Base-by-base conservation (phyloP, 2,113 vertebrate species). In the Strigops habroptila region DNA sequence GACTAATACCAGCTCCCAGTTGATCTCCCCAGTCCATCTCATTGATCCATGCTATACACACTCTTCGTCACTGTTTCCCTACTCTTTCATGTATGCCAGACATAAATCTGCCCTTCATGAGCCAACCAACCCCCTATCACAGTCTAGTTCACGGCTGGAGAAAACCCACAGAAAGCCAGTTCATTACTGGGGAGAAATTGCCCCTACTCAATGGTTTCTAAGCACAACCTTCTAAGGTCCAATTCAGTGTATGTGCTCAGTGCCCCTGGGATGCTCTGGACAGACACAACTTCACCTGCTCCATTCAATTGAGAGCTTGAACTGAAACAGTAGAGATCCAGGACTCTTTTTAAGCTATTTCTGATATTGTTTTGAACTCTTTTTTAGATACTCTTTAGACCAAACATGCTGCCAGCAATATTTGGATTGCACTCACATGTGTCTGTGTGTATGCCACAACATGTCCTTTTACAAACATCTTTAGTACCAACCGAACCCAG, bases 221-320 rank as follows among this genome's bases (percentile, higher is more conserved):
- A 82, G 39, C 31, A 30, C n/a, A 75, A 2, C 6, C 3, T 84
- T 80, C 18, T 31, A 31, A 48, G 8, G n/a, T 52, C 57, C 33
- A 67, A 0, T 9, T 30, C 48, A 4, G 0, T 0, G 2, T 24
- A 21, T 51, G 11, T 77, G 27, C 37, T 39, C 35, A 31, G 18
- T 41, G 28, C 5, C 23, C 30, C 46, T 24, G n/a, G 46, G n/a
- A 55, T 65, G 43, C 31, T 62, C 60, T 64, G 55, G 18, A 62
- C 19, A 43, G 39, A 35, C 28, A 52, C 15, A 62, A 41, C 16
- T 64, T 64, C 23, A 76, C 16, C n/a, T 57, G 24, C 10, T 33
- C 35, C 7, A 0, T 10, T 85, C 60, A 55, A 1, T 4, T 24
- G 6, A 35, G 37, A 73, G 15, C 23, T 59, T 48, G 16, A 76